Percentiles rank a stretch among this genome's conserved stretches.
phyloP scores from a whole-genome alignment of 2,888 invertebrate genomes.

The Sturmia bella region DNA sequence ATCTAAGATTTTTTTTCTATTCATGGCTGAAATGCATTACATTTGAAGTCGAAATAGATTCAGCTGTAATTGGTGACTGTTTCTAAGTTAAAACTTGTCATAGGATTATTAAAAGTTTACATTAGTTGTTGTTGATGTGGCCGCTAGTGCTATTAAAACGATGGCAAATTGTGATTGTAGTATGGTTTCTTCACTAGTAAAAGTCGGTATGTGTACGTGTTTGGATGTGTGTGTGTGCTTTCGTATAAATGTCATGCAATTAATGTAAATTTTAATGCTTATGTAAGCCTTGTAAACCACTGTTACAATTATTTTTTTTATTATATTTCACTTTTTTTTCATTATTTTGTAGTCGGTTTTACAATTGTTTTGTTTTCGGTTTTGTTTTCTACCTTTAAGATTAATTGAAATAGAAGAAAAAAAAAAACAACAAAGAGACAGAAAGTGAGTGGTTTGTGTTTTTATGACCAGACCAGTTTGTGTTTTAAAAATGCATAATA shows the following conservation, averaged over 20 bases:
- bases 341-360: background rate
- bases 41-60: constrained; percentile 25
- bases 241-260: constrained; percentile 53
- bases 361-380: constrained; percentile 5
- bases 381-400: background rate
- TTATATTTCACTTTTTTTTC: constrained; percentile 19
- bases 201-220: background rate
- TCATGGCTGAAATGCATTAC: too few relatives aligned
- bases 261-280: constrained; percentile 60
- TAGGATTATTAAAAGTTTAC: constrained; percentile 37
- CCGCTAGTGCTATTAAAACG: background rate
- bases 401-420: constrained; percentile 20
- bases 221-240: constrained; percentile 1
- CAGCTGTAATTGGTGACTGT: constrained; percentile 37
- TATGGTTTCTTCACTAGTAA: constrained; percentile 1
- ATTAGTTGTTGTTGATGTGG: background rate
- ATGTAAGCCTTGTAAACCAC: constrained; percentile 58
- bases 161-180: constrained; percentile 20
- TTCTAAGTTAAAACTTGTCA: constrained; percentile 51
- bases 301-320: constrained; percentile 64
- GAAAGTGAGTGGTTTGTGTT: constrained; percentile 53
- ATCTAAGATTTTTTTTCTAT: constrained; percentile 28
- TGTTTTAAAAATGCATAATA: constrained; percentile 11
- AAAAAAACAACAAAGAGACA: background rate
- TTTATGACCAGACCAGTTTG: constrained; percentile 20